A percentile compares a stretch with the other conserved stretches of the same genome.
phyloP scores from a whole-genome alignment of 2,888 invertebrate species.

The Octonoba sinensis region DNA sequence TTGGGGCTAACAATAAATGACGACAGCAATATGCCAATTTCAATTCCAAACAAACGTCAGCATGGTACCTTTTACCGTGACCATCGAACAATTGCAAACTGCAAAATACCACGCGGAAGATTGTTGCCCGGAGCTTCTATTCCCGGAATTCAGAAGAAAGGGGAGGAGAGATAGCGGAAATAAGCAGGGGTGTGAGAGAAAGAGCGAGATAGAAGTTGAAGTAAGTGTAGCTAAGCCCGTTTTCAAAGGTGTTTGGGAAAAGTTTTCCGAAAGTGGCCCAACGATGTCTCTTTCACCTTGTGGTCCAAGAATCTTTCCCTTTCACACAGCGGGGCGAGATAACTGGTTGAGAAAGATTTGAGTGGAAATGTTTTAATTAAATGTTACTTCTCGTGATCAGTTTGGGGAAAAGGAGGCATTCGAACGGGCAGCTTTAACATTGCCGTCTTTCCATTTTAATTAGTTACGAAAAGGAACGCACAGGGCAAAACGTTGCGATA shows the following conservation, averaged over 20 bases:
- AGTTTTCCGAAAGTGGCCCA: neutral
- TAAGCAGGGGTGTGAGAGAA: neutral
- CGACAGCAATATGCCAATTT: too few species aligned
- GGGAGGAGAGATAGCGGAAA: neutral
- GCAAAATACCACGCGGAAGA: slow-evolving; percentile 38
- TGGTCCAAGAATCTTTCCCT: too few species aligned
- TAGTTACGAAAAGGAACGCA: slow-evolving; percentile 2
- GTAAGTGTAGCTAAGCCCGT: slow-evolving; percentile 13
- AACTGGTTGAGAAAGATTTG: slow-evolving; percentile 24
- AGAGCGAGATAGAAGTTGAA: slow-evolving; percentile 12
- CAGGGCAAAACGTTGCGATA: too few species aligned
- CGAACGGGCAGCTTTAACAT: neutral
- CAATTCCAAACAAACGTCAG: too few species aligned
- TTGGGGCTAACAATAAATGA: too few species aligned
- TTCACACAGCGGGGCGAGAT: slow-evolving; percentile 1
- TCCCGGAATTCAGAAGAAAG: slow-evolving; percentile 20
- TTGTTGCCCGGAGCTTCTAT: slow-evolving; percentile 41
- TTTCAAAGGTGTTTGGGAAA: slow-evolving; percentile 12
- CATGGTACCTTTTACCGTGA: slow-evolving; percentile 20
- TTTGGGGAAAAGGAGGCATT: neutral
- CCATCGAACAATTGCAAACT: slow-evolving; percentile 28
- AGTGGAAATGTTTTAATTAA: slow-evolving; percentile 51
- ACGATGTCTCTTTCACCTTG: neutral
- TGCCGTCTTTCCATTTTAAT: neutral
- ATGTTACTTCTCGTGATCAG: slow-evolving; percentile 11